These are phyloP conservation scores for Danaus plexippus DNA, from an alignment of 1,140 invertebrate species.

Conservation along the genomic window DNA sequence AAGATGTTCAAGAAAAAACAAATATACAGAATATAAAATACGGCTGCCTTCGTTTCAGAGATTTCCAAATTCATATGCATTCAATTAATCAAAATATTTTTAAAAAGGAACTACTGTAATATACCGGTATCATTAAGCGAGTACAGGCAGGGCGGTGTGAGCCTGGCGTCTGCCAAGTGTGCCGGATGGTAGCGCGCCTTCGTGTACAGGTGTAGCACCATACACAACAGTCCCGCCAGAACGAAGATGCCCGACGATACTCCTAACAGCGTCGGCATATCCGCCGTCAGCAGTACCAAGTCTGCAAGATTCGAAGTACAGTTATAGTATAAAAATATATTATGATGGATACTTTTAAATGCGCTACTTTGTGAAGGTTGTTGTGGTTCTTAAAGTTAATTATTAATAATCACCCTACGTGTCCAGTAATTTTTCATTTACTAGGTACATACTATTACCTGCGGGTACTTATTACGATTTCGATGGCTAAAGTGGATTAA, in stretches of 20 bases:
- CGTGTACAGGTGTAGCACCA: constrained; percentile 87
- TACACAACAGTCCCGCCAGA: constrained; percentile 86
- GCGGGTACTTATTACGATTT: too few species aligned
- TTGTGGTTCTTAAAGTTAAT: too few species aligned
- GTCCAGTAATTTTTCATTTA: too few species aligned
- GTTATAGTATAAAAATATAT: not conserved
- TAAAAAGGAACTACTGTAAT: not conserved
- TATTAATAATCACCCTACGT: constrained; percentile 4
- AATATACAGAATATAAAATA: too few species aligned
- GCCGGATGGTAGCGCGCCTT: constrained; percentile 78
- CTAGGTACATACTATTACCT: too few species aligned
- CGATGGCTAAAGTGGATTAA: too few species aligned
- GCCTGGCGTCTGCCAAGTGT: constrained; percentile 85
- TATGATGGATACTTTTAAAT: too few species aligned
- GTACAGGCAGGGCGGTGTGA: constrained; percentile 86
- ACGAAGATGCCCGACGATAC: constrained; percentile 86
- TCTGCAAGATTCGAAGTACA: constrained; percentile 73
- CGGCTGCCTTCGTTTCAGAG: too few species aligned
- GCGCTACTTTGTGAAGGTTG: too few species aligned
- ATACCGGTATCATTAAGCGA: constrained; percentile 78
- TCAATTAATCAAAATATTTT: not conserved
- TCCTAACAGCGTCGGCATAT: constrained; percentile 85
- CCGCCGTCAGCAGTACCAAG: constrained; percentile 83
- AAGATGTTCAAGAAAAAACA: too few species aligned
- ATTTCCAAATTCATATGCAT: not conserved